These are phyloP conservation scores for Campoletis sonorensis DNA, from an alignment of 1,140 invertebrate species.

Conservation along the genomic window DNA sequence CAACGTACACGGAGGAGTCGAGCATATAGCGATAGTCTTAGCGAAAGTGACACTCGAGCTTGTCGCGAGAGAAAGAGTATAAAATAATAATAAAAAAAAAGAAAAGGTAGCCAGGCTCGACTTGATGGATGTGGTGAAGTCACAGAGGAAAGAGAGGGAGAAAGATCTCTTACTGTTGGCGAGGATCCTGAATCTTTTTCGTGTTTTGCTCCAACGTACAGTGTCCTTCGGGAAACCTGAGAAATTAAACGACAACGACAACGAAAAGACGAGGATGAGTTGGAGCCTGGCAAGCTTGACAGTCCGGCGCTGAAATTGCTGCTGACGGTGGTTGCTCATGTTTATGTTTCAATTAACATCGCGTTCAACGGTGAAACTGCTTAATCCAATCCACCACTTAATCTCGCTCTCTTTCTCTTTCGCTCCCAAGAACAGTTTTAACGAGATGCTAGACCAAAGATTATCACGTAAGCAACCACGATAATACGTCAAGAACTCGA, in stretches of 20 bases:
- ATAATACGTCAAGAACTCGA: background rate
- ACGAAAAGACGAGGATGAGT: constrained; percentile 13
- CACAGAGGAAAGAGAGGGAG: constrained; percentile 2
- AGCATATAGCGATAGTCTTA: constrained; percentile 26
- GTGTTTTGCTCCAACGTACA: background rate
- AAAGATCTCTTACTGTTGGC: constrained; percentile 31
- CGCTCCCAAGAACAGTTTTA: constrained; percentile 1
- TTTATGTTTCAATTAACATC: constrained; percentile 56
- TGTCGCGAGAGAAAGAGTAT: background rate
- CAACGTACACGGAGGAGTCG: background rate
- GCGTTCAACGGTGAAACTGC: constrained; percentile 49
- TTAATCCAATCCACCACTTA: constrained; percentile 1
- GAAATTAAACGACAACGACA: constrained; percentile 27
- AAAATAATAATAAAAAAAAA: constrained; percentile 20
- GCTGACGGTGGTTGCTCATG: constrained; percentile 36
- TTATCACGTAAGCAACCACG: constrained; percentile 38
- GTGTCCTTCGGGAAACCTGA: constrained; percentile 26
- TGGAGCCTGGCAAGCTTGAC: constrained; percentile 18
- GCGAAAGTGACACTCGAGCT: constrained; percentile 40
- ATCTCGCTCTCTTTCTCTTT: constrained; percentile 2
- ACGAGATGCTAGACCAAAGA: constrained; percentile 48
- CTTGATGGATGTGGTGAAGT: constrained; percentile 34
- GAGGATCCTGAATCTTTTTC: constrained; percentile 2
- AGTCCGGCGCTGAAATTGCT: constrained; percentile 14
- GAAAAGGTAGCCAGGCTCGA: background rate